phyloP scores from a whole-genome alignment of 2,797 vertebrate species.

The Periparus ater region DNA sequence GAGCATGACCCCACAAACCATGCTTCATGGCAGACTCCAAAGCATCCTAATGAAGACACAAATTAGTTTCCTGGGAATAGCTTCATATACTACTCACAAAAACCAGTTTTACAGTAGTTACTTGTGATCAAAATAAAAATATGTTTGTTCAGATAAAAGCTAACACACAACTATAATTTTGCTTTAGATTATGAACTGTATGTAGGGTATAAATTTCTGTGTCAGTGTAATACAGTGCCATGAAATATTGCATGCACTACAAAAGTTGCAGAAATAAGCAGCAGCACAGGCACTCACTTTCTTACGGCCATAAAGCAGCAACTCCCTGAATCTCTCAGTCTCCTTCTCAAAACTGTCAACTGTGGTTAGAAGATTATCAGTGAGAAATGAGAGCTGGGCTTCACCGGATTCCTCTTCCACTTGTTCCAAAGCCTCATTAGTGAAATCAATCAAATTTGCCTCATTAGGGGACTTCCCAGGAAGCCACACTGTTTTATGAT shows the following conservation, averaged over 20 bases:
- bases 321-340: slow-evolving; percentile 92
- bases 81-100: not conserved
- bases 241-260: not conserved
- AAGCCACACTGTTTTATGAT: slow-evolving; percentile 94
- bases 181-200: not conserved
- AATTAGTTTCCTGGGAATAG: not conserved
- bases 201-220: not conserved
- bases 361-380: slow-evolving; percentile 82
- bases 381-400: slow-evolving; percentile 91
- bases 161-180: not conserved
- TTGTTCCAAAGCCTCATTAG: slow-evolving; percentile 87
- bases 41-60: slow-evolving; percentile 83
- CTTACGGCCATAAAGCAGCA: slow-evolving; percentile 94
- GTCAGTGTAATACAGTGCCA: not conserved
- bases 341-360: slow-evolving; percentile 86
- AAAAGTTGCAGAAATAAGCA: not conserved
- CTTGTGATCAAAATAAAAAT: not conserved
- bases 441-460: slow-evolving; percentile 98
- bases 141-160: not conserved
- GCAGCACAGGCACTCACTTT: slow-evolving; percentile 76
- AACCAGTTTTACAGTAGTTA: not conserved
- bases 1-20: slow-evolving; percentile 95
- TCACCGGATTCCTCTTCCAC: slow-evolving; percentile 88
- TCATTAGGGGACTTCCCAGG: slow-evolving; percentile 96
- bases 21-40: slow-evolving; percentile 98